These are phyloP conservation scores for Nylanderia fulva DNA, from an alignment of 1,140 invertebrate species.

Conservation along the genomic window DNA sequence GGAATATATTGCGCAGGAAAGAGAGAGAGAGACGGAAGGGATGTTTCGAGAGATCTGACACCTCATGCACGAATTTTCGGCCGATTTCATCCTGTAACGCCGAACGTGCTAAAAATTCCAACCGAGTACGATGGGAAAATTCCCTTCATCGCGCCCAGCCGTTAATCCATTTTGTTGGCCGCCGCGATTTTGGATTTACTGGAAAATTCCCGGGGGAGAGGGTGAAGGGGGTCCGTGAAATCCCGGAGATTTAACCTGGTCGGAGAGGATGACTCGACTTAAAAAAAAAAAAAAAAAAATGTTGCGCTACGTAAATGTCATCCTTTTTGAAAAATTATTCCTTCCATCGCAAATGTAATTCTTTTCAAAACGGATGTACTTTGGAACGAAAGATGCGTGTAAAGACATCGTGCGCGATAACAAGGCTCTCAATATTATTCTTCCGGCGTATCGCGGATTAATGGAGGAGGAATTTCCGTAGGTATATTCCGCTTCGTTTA, in stretches of 20 bases:
- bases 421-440: not conserved
- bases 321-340: slow-evolving; percentile 1
- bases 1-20: slow-evolving; percentile 3
- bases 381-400: not conserved
- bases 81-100: slow-evolving; percentile 55
- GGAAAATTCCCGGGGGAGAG: slow-evolving; percentile 27
- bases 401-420: not conserved
- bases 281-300: too few relatives aligned
- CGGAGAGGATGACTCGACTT: not conserved
- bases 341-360: not conserved
- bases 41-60: slow-evolving; percentile 58
- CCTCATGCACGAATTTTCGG: slow-evolving; percentile 57
- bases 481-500: slow-evolving; percentile 7
- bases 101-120: slow-evolving; percentile 59
- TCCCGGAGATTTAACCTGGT: not conserved
- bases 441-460: not conserved
- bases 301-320: not conserved
- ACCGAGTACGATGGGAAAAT: slow-evolving; percentile 50
- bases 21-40: not conserved
- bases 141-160: slow-evolving; percentile 31
- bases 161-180: slow-evolving; percentile 58
- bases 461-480: not conserved
- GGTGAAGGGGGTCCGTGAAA: not conserved
- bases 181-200: slow-evolving; percentile 34
- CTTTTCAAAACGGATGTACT: not conserved